Evolutionary conservation across 2,888 invertebrate species (phyloP).

Genomic region (Stegophylla sp.): DNA sequence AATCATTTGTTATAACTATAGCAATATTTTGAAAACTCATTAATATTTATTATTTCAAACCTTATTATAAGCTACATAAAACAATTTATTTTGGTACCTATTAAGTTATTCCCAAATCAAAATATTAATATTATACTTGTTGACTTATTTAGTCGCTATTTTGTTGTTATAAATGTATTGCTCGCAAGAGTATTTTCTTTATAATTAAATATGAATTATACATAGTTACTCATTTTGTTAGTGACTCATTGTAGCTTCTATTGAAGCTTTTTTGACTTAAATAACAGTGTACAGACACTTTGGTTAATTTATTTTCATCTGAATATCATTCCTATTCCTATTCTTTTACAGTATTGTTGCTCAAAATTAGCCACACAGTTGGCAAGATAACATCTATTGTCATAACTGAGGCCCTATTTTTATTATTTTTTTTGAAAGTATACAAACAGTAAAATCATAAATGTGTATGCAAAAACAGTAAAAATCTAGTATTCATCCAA

Average conservation of each 20-base stretch:
- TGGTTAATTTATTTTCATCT: slow-evolving; percentile 38
- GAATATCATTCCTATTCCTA: slow-evolving; percentile 32
- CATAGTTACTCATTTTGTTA: slow-evolving; percentile 58
- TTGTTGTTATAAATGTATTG: slow-evolving; percentile 56
- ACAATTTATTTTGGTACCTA: slow-evolving; percentile 55
- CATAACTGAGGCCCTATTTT: not conserved
- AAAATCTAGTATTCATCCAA: not conserved
- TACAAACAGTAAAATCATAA: not conserved
- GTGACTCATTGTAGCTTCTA: slow-evolving; percentile 59
- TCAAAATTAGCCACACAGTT: not conserved
- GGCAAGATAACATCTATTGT: not conserved
- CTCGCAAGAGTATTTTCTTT: slow-evolving; percentile 49
- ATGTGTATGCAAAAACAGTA: not conserved
- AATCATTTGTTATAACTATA: slow-evolving; percentile 46
- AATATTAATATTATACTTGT: slow-evolving; percentile 55
- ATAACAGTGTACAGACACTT: slow-evolving; percentile 49
- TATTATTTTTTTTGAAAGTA: not conserved
- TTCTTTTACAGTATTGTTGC: slow-evolving; percentile 31
- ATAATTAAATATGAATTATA: slow-evolving; percentile 54
- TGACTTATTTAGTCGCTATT: slow-evolving; percentile 58
- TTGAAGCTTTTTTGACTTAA: slow-evolving; percentile 54
- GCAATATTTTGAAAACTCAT: slow-evolving; percentile 42
- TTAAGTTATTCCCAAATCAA: slow-evolving; percentile 48
- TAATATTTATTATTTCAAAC: slow-evolving; percentile 33
- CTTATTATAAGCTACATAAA: slow-evolving; percentile 40